Base-by-base conservation (phyloP, 2,113 vertebrate genomes). In the Cisticola juncidis region DNA sequence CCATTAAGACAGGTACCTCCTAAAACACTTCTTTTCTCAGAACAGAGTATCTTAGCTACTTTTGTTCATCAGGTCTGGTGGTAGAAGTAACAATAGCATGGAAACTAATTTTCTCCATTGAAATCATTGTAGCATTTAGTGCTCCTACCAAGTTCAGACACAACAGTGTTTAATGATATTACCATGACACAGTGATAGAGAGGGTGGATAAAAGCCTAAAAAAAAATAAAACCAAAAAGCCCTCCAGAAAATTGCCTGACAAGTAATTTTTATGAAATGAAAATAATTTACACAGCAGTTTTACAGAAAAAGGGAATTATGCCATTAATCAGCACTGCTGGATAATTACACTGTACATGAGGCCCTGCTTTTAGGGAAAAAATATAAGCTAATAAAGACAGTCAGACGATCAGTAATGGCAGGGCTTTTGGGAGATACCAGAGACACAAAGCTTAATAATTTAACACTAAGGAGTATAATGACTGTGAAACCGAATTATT, bases 331-430 rank as follows among this genome's bases (percentile, higher is more conserved):
- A 78, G 51, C 68, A 4, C 81, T 91, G 93, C 88, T 90, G 88
- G 93, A 96, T 96, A 97, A 97, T 96, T 97, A 95, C 89, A 96
- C 83, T 79, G 91, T 90, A 93, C 80, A 73, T 9, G 82, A 94
- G 80, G 76, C 91, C 88, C 92, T 87, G 91, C 94, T 97, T 97
- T 91, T 95, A 96, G 64, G 60, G 83, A 73, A 96, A 96, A 96
- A 95, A 96, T 95, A 95, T 88, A 95, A 93, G 88, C 94, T 96
- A 96, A 97, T 94, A 94, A 92, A 94, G 77, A 92, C 33, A 96
- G 90, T 76, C 82, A 96, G 90, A 90, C 0, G 4, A 95, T 69
- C 3, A 0, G 88, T 90, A 95, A 93, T 81, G 36, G 92, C 56
- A 97, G 64, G 92, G 88, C 92, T 94, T 95, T 94, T 77, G 96